phyloP scores from a whole-genome alignment of 2,797 vertebrate species.

The Galaxias olidus region DNA sequence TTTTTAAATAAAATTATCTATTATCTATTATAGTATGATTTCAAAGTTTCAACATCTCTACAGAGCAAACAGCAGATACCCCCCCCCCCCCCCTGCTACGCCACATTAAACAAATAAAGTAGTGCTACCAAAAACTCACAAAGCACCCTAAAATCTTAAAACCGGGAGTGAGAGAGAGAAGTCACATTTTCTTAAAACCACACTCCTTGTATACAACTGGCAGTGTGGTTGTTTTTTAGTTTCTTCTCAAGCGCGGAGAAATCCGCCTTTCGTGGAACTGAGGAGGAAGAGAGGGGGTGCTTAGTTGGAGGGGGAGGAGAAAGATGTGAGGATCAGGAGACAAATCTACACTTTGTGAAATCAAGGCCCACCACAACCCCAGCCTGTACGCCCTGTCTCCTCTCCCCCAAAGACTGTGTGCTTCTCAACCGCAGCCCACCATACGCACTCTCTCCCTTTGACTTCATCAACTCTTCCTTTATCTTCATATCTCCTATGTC shows the following conservation, averaged over 20 bases:
- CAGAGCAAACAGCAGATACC: too few species aligned
- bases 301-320: conserved; percentile 56
- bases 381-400: conserved; percentile 17
- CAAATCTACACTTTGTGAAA: conserved; percentile 71
- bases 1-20: too few species aligned
- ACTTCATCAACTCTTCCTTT: too few species aligned
- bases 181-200: conserved; percentile 52
- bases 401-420: conserved; percentile 42
- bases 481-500: conserved; percentile 37
- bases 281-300: conserved; percentile 77
- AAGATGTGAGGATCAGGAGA: conserved; percentile 65
- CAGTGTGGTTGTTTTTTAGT: conserved; percentile 59
- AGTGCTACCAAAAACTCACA: too few species aligned
- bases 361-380: conserved; percentile 73
- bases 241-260: conserved; percentile 63
- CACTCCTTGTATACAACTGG: conserved; percentile 46
- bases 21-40: too few species aligned
- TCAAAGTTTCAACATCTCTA: too few species aligned
- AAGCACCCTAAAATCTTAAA: conserved; percentile 7
- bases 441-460: conserved; percentile 60
- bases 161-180: conserved; percentile 14
- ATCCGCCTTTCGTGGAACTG: conserved; percentile 83
- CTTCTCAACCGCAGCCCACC: conserved; percentile 68
- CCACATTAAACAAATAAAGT: too few species aligned
- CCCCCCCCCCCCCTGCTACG: too few species aligned